Evolutionary conservation across 2,797 vertebrate genomes (phyloP).

Genomic region (Pseudochaenichthys georgianus): DNA sequence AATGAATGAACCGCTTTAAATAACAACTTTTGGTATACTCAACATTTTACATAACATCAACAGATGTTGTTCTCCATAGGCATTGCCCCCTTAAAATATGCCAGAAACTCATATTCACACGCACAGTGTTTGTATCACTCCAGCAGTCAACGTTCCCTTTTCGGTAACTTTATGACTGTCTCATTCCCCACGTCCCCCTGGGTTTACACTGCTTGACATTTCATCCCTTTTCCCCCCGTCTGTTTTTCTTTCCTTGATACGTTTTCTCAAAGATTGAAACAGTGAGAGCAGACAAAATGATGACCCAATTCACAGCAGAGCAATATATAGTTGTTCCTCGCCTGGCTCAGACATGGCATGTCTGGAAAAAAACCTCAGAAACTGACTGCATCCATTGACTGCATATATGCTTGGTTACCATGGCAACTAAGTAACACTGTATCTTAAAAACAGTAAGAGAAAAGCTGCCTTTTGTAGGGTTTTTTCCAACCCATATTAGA

Average conservation of each 20-base stretch:
- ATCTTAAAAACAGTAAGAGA: slow-evolving; percentile 6
- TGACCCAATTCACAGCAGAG: slow-evolving; percentile 32
- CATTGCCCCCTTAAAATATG: slow-evolving; percentile 35
- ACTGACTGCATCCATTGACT: slow-evolving; percentile 32
- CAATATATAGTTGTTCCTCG: neutral
- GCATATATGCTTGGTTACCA: slow-evolving; percentile 35
- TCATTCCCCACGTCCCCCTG: slow-evolving; percentile 44
- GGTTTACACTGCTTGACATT: slow-evolving; percentile 63
- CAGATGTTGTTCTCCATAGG: slow-evolving; percentile 49
- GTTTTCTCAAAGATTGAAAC: slow-evolving; percentile 51
- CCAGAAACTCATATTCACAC: slow-evolving; percentile 40
- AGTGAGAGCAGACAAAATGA: slow-evolving; percentile 55
- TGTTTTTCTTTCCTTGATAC: slow-evolving; percentile 32
- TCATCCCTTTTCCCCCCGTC: slow-evolving; percentile 37
- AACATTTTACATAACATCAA: slow-evolving; percentile 51
- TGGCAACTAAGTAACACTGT: slow-evolving; percentile 32
- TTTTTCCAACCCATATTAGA: neutral
- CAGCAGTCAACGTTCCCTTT: slow-evolving; percentile 24
- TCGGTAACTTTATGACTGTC: slow-evolving; percentile 35
- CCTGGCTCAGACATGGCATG: slow-evolving; percentile 12
- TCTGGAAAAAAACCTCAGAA: slow-evolving; percentile 25
- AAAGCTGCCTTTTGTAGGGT: slow-evolving; percentile 4
- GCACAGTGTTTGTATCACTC: slow-evolving; percentile 45
- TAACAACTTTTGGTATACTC: slow-evolving; percentile 45
- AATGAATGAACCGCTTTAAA: slow-evolving; percentile 33